Evolutionary conservation across 2,797 vertebrate species (phyloP).

Genomic region (Glossophaga mutica): DNA sequence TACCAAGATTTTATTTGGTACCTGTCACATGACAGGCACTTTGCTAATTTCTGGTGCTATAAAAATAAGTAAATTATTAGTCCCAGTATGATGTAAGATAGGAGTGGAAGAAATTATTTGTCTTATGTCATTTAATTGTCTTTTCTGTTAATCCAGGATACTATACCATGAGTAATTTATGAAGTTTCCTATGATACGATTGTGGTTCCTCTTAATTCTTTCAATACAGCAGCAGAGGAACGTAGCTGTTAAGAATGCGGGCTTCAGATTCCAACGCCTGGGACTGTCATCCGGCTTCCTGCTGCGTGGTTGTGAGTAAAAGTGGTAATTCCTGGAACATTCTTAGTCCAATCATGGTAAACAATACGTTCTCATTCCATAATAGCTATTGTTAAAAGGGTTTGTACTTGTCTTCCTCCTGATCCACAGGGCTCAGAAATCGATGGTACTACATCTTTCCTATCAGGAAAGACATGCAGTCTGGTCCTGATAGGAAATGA

Average conservation of each 20-base stretch:
- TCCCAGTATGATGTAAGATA: not conserved
- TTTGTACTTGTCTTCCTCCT: not conserved
- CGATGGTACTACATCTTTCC: not conserved
- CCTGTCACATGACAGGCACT: not conserved
- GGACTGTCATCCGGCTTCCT: not conserved
- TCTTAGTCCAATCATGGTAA: not conserved
- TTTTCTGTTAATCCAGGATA: not conserved
- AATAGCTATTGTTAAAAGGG: not conserved
- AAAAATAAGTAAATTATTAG: not conserved
- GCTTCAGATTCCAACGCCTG: not conserved
- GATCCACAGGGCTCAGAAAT: not conserved
- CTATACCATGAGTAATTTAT: not conserved
- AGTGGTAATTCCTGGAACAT: not conserved
- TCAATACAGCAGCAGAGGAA: not conserved
- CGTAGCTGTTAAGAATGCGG: not conserved
- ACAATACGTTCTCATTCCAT: not conserved
- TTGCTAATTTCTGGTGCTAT: not conserved
- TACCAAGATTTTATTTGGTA: not conserved
- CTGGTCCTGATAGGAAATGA: not conserved
- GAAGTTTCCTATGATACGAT: not conserved
- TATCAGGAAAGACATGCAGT: not conserved
- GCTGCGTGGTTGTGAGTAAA: not conserved
- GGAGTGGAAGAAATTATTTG: not conserved
- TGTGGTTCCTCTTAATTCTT: not conserved
- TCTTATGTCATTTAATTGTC: not conserved